These are phyloP conservation scores for Oryzias javanicus DNA, from an alignment of 2,113 vertebrate genomes.

Conservation along the genomic window DNA sequence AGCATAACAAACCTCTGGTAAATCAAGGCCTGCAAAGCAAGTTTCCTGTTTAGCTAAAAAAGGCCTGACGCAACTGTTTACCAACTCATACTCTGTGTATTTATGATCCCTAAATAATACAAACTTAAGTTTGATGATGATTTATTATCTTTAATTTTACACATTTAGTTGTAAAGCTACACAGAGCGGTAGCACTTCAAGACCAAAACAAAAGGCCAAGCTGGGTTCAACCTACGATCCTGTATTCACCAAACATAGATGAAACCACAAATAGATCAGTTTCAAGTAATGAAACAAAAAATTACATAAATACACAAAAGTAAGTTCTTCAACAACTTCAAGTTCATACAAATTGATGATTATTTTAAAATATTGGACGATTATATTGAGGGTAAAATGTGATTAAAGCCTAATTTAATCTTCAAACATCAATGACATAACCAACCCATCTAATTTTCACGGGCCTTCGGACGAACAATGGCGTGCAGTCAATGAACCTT, in stretches of 20 bases:
- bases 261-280: no score
- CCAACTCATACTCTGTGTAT: no score
- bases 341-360: no score
- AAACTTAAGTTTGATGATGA: background rate
- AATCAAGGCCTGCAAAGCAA: slow-evolving; percentile 4
- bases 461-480: slow-evolving; percentile 65
- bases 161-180: background rate
- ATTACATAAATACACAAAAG: no score
- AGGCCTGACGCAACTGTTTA: background rate
- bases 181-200: background rate
- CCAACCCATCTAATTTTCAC: slow-evolving; percentile 7
- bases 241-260: no score
- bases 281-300: no score
- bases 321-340: no score
- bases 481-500: slow-evolving; percentile 68
- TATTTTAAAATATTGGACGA: no score
- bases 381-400: background rate
- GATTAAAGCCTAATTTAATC: background rate
- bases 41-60: background rate
- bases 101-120: background rate
- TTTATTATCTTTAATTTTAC: background rate
- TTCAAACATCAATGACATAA: background rate
- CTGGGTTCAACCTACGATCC: no score
- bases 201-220: background rate
- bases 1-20: slow-evolving; percentile 50